These are phyloP conservation scores for Melipona quadrifasciata DNA, from an alignment of 1,140 invertebrate genomes.

Conservation along the genomic window DNA sequence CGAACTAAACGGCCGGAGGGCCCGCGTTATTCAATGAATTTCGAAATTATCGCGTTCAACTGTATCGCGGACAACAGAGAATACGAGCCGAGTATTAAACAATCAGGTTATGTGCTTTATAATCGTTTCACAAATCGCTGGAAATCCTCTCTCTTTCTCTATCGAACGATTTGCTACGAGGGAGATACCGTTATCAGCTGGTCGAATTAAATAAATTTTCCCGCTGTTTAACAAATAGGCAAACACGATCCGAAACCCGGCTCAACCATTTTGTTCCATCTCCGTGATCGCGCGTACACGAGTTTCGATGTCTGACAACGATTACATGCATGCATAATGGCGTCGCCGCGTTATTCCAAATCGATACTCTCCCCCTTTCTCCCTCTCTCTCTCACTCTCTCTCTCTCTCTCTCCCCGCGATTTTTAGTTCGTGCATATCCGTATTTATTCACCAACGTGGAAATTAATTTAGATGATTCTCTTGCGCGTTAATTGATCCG, in stretches of 20 bases:
- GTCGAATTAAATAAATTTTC: slow-evolving; percentile 60
- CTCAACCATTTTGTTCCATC: neutral
- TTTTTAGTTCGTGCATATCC: neutral
- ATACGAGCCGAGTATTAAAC: neutral
- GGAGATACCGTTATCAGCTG: slow-evolving; percentile 39
- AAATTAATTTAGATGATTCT: neutral
- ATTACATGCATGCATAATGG: slow-evolving; percentile 17
- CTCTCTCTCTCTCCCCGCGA: too few species aligned
- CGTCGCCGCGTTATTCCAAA: neutral
- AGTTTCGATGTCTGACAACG: neutral
- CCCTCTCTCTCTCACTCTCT: too few species aligned
- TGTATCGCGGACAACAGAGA: neutral
- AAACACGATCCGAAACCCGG: neutral
- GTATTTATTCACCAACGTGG: neutral
- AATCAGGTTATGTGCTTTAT: neutral
- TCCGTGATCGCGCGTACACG: neutral
- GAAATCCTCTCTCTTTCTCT: too few species aligned
- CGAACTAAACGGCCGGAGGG: too few species aligned
- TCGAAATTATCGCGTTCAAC: neutral
- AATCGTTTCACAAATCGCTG: slow-evolving; percentile 25
- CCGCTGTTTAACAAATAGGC: slow-evolving; percentile 35
- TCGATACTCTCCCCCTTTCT: neutral
- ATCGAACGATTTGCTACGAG: neutral
- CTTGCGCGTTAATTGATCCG: neutral
- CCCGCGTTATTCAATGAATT: neutral